phyloP scores from a whole-genome alignment of 2,888 invertebrate species.

The Drosophila meridiana region DNA sequence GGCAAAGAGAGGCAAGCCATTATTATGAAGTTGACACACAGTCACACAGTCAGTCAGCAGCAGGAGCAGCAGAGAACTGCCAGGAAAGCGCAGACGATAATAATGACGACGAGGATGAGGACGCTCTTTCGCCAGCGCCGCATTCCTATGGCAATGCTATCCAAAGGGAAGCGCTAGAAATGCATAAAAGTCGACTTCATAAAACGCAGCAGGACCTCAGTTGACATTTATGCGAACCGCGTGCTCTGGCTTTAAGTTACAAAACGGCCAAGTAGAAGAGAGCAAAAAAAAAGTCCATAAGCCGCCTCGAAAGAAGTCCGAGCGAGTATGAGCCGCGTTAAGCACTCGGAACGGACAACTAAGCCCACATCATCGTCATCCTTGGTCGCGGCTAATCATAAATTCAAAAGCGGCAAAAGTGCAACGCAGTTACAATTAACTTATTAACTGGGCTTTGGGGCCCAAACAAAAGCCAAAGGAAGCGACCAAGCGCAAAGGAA shows the following conservation, averaged over 20 bases:
- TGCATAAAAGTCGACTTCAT: slow-evolving; percentile 77
- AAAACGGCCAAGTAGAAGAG: slow-evolving; percentile 29
- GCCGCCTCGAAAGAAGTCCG: slow-evolving; percentile 39
- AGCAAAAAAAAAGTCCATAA: slow-evolving; percentile 7
- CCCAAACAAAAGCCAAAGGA: slow-evolving; percentile 48
- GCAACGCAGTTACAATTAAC: slow-evolving; percentile 81
- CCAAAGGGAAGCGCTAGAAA: slow-evolving; percentile 68
- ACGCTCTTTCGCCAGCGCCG: slow-evolving; percentile 12
- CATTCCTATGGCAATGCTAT: slow-evolving; percentile 46
- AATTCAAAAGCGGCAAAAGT: slow-evolving; percentile 73
- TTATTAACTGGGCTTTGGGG: slow-evolving; percentile 78
- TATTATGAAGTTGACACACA: slow-evolving; percentile 80
- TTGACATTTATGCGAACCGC: slow-evolving; percentile 73
- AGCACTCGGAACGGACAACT: slow-evolving; percentile 41
- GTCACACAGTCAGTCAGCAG: slow-evolving; percentile 74
- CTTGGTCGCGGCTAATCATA: slow-evolving; percentile 66
- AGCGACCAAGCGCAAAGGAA: slow-evolving; percentile 43
- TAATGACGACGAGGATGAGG: slow-evolving; percentile 60
- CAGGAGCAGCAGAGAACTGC: slow-evolving; percentile 36
- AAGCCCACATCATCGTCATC: slow-evolving; percentile 42
- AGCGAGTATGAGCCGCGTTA: slow-evolving; percentile 38
- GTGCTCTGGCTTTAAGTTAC: slow-evolving; percentile 45
- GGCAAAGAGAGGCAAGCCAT: slow-evolving; percentile 52
- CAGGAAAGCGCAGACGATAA: slow-evolving; percentile 65
- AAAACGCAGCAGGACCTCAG: slow-evolving; percentile 70